A percentile compares a stretch with the other conserved stretches of the same genome.
Conservation (phyloP, 2,888 invertebrate species). For the Acheta domesticus region DNA sequence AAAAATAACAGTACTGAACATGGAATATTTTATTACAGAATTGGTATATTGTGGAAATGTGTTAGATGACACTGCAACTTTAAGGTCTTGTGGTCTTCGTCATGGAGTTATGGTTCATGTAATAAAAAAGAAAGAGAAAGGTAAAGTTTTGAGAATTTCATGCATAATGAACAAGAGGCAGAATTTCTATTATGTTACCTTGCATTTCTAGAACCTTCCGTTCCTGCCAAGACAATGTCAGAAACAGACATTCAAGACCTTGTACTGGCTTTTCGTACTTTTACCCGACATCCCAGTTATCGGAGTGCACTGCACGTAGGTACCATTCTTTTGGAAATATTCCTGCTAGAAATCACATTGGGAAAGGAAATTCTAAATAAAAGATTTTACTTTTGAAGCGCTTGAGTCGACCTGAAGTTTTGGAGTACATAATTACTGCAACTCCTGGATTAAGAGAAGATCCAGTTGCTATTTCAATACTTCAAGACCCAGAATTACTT, state of each 20-base stretch:
- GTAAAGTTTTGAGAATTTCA: slow-evolving; percentile 31
- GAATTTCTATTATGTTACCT: not conserved
- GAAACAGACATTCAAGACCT: slow-evolving; percentile 61
- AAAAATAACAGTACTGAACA: too few species aligned
- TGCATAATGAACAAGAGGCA: not conserved
- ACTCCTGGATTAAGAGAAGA: slow-evolving; percentile 68
- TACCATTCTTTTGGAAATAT: slow-evolving; percentile 8
- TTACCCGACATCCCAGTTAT: slow-evolving; percentile 59
- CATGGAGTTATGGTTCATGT: slow-evolving; percentile 57
- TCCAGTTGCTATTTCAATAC: slow-evolving; percentile 68
- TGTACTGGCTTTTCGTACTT: slow-evolving; percentile 59
- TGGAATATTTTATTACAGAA: slow-evolving; percentile 50
- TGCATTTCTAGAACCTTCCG: slow-evolving; percentile 42
- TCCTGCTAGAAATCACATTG: too few species aligned
- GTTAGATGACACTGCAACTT: slow-evolving; percentile 59
- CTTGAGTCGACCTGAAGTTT: slow-evolving; percentile 50
- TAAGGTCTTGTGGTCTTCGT: slow-evolving; percentile 61
- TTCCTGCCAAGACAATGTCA: slow-evolving; percentile 52
- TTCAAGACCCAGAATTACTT: slow-evolving; percentile 74
- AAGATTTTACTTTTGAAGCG: slow-evolving; percentile 39
- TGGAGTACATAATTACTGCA: slow-evolving; percentile 67
- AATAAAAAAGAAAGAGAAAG: slow-evolving; percentile 48
- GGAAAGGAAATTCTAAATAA: not conserved
- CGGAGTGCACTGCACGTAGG: slow-evolving; percentile 64
- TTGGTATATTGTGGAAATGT: slow-evolving; percentile 69